phyloP scores from a whole-genome alignment of 2,888 invertebrate genomes.

The Lithophane ornitopus region DNA sequence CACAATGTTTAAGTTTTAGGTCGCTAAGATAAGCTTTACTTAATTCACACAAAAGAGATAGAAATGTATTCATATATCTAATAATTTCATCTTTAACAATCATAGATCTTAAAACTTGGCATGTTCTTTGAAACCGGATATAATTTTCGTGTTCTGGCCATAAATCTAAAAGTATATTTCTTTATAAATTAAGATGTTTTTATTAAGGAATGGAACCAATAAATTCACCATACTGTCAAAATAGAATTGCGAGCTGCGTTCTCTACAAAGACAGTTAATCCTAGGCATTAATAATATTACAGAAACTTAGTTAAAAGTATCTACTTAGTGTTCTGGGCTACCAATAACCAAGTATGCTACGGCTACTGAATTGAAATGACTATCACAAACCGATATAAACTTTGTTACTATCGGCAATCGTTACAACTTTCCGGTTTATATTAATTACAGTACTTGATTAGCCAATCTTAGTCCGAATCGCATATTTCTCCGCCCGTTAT shows the following conservation, averaged over 20 bases:
- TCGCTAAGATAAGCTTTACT: slow-evolving; percentile 66
- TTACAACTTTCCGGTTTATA: slow-evolving; percentile 15
- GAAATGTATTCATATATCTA: slow-evolving; percentile 55
- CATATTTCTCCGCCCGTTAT: slow-evolving; percentile 27
- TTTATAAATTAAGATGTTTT: slow-evolving; percentile 16
- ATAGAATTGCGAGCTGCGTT: slow-evolving; percentile 12
- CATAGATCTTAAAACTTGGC: slow-evolving; percentile 22
- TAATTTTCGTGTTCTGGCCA: slow-evolving; percentile 26
- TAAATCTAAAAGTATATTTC: slow-evolving; percentile 38
- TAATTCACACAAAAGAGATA: slow-evolving; percentile 59
- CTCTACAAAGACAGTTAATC: slow-evolving; percentile 21
- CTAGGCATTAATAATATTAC: slow-evolving; percentile 22
- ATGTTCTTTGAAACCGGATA: slow-evolving; percentile 40
- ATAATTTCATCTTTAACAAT: slow-evolving; percentile 56
- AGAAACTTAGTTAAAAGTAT: slow-evolving; percentile 18
- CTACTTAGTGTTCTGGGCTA: not conserved
- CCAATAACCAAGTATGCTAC: slow-evolving; percentile 12
- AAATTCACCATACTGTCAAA: slow-evolving; percentile 34
- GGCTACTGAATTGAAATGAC: slow-evolving; percentile 35
- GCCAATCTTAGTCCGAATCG: slow-evolving; percentile 36
- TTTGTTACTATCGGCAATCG: slow-evolving; percentile 9
- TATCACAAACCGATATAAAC: slow-evolving; percentile 30
- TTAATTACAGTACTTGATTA: slow-evolving; percentile 46
- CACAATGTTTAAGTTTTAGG: slow-evolving; percentile 73
- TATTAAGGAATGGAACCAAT: slow-evolving; percentile 24